Evolutionary conservation across 1,140 invertebrate species (phyloP), one percentile per base, ranked within the genome.

Genomic region (Drosophila yakuba): DNA sequence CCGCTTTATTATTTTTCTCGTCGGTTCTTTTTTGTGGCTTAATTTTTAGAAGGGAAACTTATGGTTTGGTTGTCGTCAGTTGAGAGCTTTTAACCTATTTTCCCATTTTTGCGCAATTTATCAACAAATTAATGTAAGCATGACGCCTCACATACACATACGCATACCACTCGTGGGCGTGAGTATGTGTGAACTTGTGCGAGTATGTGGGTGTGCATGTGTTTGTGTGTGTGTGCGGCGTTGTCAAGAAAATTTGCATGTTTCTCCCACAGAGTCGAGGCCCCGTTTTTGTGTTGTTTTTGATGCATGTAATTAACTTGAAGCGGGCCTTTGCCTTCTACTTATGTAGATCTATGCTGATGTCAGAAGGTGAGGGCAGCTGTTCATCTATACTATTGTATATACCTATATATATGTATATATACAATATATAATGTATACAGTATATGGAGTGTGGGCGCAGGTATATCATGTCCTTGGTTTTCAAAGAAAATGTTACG

Each of bases 81-180:
- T 75, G 60, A 86, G 83, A 64, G 79, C 84, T 76, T 83, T 83
- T 83, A 89, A 89, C 79, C 79, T 89, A 86, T 86, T 86, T 86
- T 75, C 75, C 82, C 57, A 86, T 88, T 82, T 86, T 81, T 66
- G 66, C 71, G 71, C 48, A 88, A 88, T 86, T 83, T 86, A 86
- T 89, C 79, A 89, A 83, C 66, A 83, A 88, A 88, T 88, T 88
- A 83, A 88, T 86, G 66, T 86, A 75, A 75, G 82, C 83, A 73
- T 62, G 62, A 83, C 59, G 41, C 64, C 60, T 63, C 39, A 43
- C 48, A 56, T 68, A 78, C 62, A 69, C 48, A 74, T 38, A 74
- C 50, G 63, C 41, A 51, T 44, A 59, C 52, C n/a, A 25, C 28
- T 32, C 15, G 43, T 67, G 25, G 36, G 41, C 8, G 23, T 38